These are phyloP conservation scores for Oxyura jamaicensis DNA, from an alignment of 2,113 vertebrate species.

Conservation along the genomic window DNA sequence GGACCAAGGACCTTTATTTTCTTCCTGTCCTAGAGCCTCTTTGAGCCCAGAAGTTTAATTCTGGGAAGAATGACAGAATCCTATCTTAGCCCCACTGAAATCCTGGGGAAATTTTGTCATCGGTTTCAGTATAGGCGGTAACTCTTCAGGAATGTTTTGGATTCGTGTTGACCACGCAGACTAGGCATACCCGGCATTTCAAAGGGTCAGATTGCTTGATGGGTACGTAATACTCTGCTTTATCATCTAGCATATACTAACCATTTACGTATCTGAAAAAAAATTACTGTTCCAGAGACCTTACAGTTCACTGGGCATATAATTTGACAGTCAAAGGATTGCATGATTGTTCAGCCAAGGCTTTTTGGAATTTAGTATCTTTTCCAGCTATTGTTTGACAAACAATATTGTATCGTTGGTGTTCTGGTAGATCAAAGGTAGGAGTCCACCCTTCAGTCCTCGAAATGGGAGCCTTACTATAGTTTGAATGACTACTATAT, in stretches of 20 bases:
- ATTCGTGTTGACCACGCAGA: neutral
- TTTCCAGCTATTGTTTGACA: neutral
- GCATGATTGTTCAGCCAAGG: neutral
- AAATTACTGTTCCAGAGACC: neutral
- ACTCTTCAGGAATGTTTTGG: neutral
- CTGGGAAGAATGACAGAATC: neutral
- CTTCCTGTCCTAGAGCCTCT: neutral
- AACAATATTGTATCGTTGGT: neutral
- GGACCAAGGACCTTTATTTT: neutral
- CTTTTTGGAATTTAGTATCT: neutral
- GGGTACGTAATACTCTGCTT: neutral
- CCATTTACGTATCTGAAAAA: neutral
- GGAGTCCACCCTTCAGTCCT: neutral
- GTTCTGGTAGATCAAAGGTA: neutral
- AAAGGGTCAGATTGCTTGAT: neutral
- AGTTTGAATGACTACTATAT: neutral
- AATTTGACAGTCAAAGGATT: neutral
- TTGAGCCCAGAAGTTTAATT: neutral
- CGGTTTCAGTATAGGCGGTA: neutral
- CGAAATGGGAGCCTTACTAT: neutral
- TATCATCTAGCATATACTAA: neutral
- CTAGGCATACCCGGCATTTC: fast-evolving
- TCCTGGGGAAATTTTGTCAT: neutral
- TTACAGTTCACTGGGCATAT: neutral
- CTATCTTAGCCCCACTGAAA: neutral